Evolutionary conservation across 2,113 vertebrate species (phyloP), one percentile per base, ranked within the genome.

Genomic region (Columba livia): DNA sequence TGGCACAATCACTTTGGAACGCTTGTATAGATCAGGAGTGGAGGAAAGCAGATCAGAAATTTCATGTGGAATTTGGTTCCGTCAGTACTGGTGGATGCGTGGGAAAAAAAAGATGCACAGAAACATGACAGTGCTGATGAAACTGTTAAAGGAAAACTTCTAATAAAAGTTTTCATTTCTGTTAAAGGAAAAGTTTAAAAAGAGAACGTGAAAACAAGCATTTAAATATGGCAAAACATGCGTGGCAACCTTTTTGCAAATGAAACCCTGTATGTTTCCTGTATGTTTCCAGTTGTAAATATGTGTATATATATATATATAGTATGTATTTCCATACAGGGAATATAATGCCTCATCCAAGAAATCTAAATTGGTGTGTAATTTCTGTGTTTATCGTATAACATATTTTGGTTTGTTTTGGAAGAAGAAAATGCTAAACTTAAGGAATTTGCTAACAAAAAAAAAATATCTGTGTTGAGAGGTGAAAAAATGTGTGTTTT

Each of bases 11-110:
- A 1, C 21, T 62, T 61, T 34, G 50, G 29, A 47, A 93, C n/a
- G 32, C 32, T 83, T 42, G 13, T 36, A 3, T 17, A 15, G 36
- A 15, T 2, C 19, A 15, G 20, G 38, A 64, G 50, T 11, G 20
- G 12, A 2, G 4, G 28, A 25, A 50, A 73, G 32, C 0, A 0
- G 21, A 29, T 34, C 53, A 53, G 57, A 61, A 56, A 54, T 79
- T 44, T 40, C 13, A 4, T 0, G 5, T 67, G 71, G 62, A 62
- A 12, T 56, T 75, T 36, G 21, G 15, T 90, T 91, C 56, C 6
- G 5, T 40, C 44, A 17, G n/a, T 69, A 40, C n/a, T 89, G 57
- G 18, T 1, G 16, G 57, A 14, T 84, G 36, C 40, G 10, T 1
- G 5, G 51, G 50, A 32, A 18, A 48, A n/a, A 65, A 47, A 66